Evolutionary conservation across 2,113 vertebrate species (phyloP), one percentile per base, ranked within the genome.

Genomic region (Rhinichthys klamathensis): DNA sequence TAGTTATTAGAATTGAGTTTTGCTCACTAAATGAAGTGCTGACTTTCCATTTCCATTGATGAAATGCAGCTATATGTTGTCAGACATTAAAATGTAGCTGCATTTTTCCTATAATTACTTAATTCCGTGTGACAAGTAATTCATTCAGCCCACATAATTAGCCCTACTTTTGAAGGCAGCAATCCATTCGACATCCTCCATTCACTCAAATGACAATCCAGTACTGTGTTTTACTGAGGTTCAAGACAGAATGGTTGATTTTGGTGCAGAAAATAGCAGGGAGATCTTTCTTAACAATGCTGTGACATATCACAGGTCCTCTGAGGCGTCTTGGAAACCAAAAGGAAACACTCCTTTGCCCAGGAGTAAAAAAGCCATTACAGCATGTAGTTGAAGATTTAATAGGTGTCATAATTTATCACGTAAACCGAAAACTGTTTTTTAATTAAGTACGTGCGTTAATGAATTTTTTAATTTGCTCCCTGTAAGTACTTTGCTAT

Each of bases 401-500:
- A 99, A 99, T 99, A 98, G 97, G 96, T 98, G 97, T 98, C 98
- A 99, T 99, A 98, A 99, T 99, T 99, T 98, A 99, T 99, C 98
- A 99, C 97, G 96, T 98, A 98, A 97, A 97, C 96, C 90, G 93
- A 98, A 98, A 99, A 99, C 96, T 99, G 97, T 97, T 98, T 99
- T 97, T 99, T 99, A 99, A 99, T 99, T 99, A 99, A 99, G 97
- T 98, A 96, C 91, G 95, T 95, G 92, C 95, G 94, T 97, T 99
- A 99, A 99, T 99, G 97, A 99, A 98, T 99, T 99, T 99, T 99
- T 99, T 99, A 99, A 99, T 99, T 99, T 99, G 98, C 99, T 99
- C 98, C 97, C 97, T 98, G 97, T 97, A 99, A 99, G 97, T 98
- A 99, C 97, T 97, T 97, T 97, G 97, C 97, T 96, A 97, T 97